Percentiles rank a stretch among this genome's conserved stretches.
phyloP scores from a whole-genome alignment of 2,113 vertebrate genomes.

The Pomatostomus ruficeps region DNA sequence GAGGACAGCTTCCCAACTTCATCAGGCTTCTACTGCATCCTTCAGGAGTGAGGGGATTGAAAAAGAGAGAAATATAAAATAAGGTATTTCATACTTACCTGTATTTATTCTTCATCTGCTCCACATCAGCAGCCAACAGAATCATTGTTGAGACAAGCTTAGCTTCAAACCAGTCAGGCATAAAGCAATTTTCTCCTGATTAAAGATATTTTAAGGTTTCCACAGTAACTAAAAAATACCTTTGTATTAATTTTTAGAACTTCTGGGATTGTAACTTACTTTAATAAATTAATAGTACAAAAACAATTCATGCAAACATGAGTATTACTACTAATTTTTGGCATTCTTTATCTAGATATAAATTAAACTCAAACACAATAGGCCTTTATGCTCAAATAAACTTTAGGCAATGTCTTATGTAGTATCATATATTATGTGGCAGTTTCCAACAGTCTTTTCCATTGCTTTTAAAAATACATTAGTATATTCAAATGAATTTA shows the following conservation, averaged over 20 bases:
- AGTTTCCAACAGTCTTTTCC: neutral
- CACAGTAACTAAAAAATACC: neutral
- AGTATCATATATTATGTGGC: neutral
- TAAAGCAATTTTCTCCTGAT: slow-evolving; percentile 71
- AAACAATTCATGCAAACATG: neutral
- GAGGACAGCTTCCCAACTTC: neutral
- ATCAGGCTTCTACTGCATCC: neutral
- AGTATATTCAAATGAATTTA: neutral
- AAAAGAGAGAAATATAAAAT: slow-evolving; percentile 28
- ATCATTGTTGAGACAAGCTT: slow-evolving; percentile 81
- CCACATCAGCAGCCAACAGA: slow-evolving; percentile 79
- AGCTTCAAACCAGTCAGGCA: slow-evolving; percentile 84
- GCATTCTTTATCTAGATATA: neutral
- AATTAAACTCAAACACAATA: neutral
- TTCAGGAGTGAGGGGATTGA: neutral
- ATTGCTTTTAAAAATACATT: neutral
- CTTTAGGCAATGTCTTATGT: neutral
- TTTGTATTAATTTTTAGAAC: neutral
- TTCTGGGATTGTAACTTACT: neutral
- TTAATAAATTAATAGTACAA: neutral
- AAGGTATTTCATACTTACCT: slow-evolving; percentile 53
- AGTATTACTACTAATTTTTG: neutral
- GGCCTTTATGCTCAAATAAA: neutral
- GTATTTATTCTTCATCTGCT: slow-evolving; percentile 45
- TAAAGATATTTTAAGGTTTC: slow-evolving; percentile 42